Conservation (phyloP, 1,140 invertebrate genomes). For the Platorchestia sp. region DNA sequence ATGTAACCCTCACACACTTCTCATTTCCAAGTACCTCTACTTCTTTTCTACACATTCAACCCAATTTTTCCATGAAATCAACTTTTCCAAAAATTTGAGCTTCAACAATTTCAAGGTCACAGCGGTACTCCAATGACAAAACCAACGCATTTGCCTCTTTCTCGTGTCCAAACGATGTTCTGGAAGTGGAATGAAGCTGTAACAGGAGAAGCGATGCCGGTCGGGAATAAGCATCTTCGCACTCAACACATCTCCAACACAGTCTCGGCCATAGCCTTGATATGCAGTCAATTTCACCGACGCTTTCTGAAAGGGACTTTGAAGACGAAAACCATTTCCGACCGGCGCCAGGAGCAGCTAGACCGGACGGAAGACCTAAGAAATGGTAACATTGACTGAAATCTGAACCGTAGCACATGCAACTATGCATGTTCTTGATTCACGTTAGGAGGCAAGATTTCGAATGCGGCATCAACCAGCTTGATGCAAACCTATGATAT, state of each 20-base stretch:
- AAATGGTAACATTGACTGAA: neutral
- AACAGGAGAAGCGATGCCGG: neutral
- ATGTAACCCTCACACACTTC: neutral
- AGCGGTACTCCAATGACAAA: neutral
- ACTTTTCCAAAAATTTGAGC: neutral
- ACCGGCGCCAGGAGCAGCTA: neutral
- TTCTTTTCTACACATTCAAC: no score
- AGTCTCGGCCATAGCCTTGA: neutral
- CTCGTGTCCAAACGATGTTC: neutral
- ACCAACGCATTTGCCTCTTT: neutral
- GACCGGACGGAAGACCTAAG: neutral
- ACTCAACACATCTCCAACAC: neutral
- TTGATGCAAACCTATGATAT: neutral
- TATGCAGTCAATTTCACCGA: neutral
- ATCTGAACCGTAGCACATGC: neutral
- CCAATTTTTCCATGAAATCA: no score
- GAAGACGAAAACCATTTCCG: neutral
- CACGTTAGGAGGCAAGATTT: neutral
- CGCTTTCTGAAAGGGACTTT: neutral
- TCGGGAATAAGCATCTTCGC: neutral
- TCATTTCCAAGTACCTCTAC: neutral
- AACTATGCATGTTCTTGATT: neutral
- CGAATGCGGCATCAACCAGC: neutral
- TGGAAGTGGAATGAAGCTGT: neutral
- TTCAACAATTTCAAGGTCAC: neutral